These are phyloP conservation scores for Dipodomys stephensi DNA, from an alignment of 2,113 vertebrate genomes.

Conservation along the genomic window DNA sequence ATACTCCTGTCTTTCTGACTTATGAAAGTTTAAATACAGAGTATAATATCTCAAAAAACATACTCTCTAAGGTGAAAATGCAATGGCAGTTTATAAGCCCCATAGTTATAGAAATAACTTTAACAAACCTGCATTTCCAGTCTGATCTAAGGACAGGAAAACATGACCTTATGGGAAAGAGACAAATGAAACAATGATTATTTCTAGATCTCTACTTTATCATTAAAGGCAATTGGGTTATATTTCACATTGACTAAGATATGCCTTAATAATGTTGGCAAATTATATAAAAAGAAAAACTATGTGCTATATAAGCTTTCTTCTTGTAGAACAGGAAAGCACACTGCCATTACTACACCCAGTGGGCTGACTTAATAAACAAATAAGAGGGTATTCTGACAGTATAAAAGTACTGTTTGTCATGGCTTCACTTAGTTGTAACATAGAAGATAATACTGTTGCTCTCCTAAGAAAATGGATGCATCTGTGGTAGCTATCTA, in stretches of 20 bases:
- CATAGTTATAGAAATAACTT: not conserved
- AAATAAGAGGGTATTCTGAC: too few relatives aligned
- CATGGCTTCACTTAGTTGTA: not conserved
- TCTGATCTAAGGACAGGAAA: constrained; percentile 16
- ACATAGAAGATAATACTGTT: not conserved
- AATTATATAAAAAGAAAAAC: not conserved
- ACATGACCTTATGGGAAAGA: not conserved
- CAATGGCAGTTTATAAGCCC: constrained; percentile 4
- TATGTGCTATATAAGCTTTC: not conserved
- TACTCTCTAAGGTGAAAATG: constrained; percentile 24
- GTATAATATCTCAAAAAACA: constrained; percentile 28
- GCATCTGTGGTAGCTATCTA: not conserved
- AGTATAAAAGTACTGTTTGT: not conserved
- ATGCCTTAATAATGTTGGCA: not conserved
- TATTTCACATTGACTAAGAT: not conserved
- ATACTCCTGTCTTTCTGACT: not conserved
- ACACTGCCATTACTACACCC: not conserved
- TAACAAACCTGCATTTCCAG: not conserved
- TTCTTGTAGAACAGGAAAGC: not conserved
- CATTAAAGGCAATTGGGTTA: constrained; percentile 40
- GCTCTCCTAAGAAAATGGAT: not conserved
- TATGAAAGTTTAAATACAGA: constrained; percentile 21
- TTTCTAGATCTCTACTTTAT: constrained; percentile 21
- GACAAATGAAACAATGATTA: not conserved
- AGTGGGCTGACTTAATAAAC: not conserved